phyloP scores from a whole-genome alignment of 92 coral and sea anemone genomes.

The Zoanthus sociatus region DNA sequence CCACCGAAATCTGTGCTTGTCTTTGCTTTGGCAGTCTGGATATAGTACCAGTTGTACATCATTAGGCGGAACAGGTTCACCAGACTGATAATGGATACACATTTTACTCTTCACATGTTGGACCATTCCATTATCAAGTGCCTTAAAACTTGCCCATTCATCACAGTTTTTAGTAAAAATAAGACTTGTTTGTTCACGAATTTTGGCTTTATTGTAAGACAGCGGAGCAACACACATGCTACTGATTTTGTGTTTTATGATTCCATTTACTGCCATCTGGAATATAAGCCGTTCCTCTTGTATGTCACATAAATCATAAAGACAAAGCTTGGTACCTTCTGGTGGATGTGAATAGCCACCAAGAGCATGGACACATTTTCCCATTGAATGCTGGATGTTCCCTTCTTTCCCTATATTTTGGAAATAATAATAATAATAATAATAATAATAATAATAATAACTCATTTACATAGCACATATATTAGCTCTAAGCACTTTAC shows the following conservation, averaged over 20 bases:
- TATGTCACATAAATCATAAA: constrained; percentile 62
- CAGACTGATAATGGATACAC: constrained; percentile 66
- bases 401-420: constrained; percentile 55
- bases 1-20: constrained; percentile 68
- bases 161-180: constrained; percentile 55
- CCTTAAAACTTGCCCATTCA: constrained; percentile 65
- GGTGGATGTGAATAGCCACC: constrained; percentile 42
- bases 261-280: constrained; percentile 63
- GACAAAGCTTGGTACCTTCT: constrained; percentile 51
- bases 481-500: too few species aligned
- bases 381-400: constrained; percentile 64
- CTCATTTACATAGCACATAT: not conserved
- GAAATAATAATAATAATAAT: not conserved
- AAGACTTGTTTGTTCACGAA: constrained; percentile 41
- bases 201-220: constrained; percentile 34
- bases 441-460: not conserved
- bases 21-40: constrained; percentile 56
- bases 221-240: constrained; percentile 62
- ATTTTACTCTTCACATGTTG: constrained; percentile 71
- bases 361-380: constrained; percentile 65
- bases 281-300: constrained; percentile 50
- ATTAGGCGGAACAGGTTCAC: constrained; percentile 61
- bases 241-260: constrained; percentile 59
- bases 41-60: constrained; percentile 64
- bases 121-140: constrained; percentile 65